Base-by-base conservation (phyloP, 2,113 vertebrate genomes). In the Misgurnus anguillicaudatus region DNA sequence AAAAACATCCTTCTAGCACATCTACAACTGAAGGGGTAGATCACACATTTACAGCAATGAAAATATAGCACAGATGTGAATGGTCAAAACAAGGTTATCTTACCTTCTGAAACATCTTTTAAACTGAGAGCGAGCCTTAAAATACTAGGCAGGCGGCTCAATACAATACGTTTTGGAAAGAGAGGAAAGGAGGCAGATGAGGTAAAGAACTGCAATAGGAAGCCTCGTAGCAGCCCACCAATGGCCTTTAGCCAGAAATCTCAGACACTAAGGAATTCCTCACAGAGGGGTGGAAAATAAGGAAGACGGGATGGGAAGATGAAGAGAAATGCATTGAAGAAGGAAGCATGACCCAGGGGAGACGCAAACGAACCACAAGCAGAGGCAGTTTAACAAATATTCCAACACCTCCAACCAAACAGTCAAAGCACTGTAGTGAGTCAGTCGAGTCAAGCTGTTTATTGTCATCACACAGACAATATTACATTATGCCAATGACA, bases 181-280 rank as follows among this genome's bases (percentile, higher is more conserved):
- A 83, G 74, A 81, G 69, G 70, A 78, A 81, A 69, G 68, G 83
- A 84, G 85, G 70, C 83, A 71, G 8, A 68, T 39, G 16, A 55
- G 57, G 57, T 62, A 68, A 24, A 57, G 57, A 24, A 62, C 57
- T 78, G 83, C 73, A 83, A 89, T 86, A n/a, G n/a, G n/a, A n/a
- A n/a, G n/a, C n/a, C n/a, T n/a, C n/a, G n/a, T n/a, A 90, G 90
- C 45, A 78, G 88, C 87, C 88, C 89, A 87, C 83, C 4, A 66
- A 87, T 91, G 90, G 90, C 90, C 87, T 85, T 60, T 79, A 85
- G 90, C 88, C 91, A 93, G 83, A 83, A 78, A 80, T 86, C 88
- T 91, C 90, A 90, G 91, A 91, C 90, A 83, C 87, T 82, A 81
- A 91, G 88, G 90, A 93, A 92, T 92, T 92, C 89, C 86, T 89